phyloP scores from a whole-genome alignment of 1,140 invertebrate species.

The Trichoplusia ni region DNA sequence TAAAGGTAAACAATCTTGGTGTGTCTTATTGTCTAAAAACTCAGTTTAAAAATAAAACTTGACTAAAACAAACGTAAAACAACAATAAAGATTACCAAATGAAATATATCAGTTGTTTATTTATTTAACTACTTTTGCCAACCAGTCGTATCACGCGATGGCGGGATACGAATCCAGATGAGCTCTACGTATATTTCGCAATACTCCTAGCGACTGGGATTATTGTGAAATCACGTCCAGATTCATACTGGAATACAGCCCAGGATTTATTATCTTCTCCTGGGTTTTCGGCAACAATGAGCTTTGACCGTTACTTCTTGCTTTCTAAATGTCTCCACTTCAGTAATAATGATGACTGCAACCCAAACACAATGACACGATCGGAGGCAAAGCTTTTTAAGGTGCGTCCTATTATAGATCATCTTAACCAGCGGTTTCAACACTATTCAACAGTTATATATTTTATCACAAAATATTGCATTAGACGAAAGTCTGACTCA shows the following conservation, averaged over 20 bases:
- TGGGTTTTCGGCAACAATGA: slow-evolving; percentile 32
- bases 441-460: slow-evolving; percentile 28
- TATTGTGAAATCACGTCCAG: slow-evolving; percentile 28
- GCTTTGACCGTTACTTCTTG: slow-evolving; percentile 20
- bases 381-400: slow-evolving; percentile 39
- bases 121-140: no score
- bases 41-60: no score
- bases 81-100: no score
- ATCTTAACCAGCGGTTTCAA: slow-evolving; percentile 41
- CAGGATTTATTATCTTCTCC: slow-evolving; percentile 33
- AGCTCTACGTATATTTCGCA: slow-evolving; percentile 36
- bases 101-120: no score
- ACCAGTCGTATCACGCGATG: slow-evolving; percentile 28
- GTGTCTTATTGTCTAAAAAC: no score
- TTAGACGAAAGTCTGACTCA: slow-evolving; percentile 37
- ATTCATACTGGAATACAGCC: slow-evolving; percentile 32
- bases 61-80: no score
- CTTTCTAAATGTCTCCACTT: slow-evolving; percentile 38
- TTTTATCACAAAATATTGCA: slow-evolving; percentile 33
- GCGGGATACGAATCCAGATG: slow-evolving; percentile 32
- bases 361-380: background rate
- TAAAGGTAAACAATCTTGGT: no score
- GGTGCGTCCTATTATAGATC: slow-evolving; percentile 29
- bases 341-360: slow-evolving; percentile 27
- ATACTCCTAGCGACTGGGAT: slow-evolving; percentile 37